Percentiles rank a stretch among this genome's conserved stretches.
Conservation (phyloP, 2,888 invertebrate genomes). For the Mylabris sibirica region DNA sequence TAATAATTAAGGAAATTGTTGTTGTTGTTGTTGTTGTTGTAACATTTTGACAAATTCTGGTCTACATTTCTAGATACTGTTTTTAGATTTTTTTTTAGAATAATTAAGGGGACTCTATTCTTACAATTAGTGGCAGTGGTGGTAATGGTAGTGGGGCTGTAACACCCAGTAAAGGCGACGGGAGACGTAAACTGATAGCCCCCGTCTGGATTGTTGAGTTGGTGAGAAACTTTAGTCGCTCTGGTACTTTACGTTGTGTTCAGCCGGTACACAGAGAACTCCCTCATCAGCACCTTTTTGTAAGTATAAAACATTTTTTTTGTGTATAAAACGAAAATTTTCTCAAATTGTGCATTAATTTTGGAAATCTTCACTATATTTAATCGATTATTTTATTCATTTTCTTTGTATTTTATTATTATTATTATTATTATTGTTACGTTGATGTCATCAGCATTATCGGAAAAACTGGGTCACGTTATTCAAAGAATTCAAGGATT, state of each 20-base stretch:
- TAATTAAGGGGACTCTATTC: conserved; percentile 6
- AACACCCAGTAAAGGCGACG: conserved; percentile 52
- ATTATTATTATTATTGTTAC: no score
- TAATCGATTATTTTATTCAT: no score
- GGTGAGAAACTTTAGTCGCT: conserved; percentile 49
- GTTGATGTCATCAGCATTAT: conserved; percentile 19
- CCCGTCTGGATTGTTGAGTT: conserved; percentile 40
- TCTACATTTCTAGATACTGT: not conserved
- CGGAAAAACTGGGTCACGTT: not conserved
- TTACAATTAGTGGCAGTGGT: conserved; percentile 18
- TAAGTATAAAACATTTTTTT: no score
- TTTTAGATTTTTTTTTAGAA: not conserved
- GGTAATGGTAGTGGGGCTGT: conserved; percentile 41
- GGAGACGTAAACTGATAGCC: conserved; percentile 53
- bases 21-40: no score
- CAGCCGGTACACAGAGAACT: conserved; percentile 43
- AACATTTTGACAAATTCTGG: conserved; percentile 1
- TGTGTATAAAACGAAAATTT: no score
- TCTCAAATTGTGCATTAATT: not conserved
- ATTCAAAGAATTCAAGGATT: not conserved
- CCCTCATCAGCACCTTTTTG: conserved; percentile 30
- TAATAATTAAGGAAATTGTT: not conserved
- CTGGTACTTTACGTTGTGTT: conserved; percentile 49
- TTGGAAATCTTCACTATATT: no score
- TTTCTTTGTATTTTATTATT: no score